Conservation (phyloP, 2,888 invertebrate species). For the Limenitis camilla region DNA sequence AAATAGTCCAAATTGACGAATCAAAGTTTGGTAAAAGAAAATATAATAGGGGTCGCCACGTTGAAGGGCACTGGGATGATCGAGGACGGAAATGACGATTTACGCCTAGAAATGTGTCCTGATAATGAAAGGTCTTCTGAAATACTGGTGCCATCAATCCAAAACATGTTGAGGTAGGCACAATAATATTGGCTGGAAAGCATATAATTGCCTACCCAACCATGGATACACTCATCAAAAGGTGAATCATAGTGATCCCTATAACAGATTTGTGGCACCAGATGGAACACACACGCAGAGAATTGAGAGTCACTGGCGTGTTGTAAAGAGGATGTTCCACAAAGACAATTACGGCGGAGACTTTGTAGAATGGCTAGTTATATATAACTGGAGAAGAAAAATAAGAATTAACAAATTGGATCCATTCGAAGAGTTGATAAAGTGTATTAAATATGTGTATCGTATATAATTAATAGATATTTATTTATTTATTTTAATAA, state of each 20-base stretch:
- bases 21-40: conserved; percentile 24
- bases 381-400: not conserved
- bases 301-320: not conserved
- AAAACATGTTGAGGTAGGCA: not conserved
- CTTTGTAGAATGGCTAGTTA: not conserved
- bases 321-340: not conserved
- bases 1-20: conserved; percentile 27
- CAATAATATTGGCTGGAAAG: not conserved
- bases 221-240: not conserved
- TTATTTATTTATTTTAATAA: no score
- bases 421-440: not conserved
- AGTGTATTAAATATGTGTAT: not conserved
- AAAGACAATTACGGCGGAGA: not conserved
- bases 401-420: not conserved
- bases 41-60: conserved; percentile 17
- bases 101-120: not conserved
- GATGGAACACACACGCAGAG: not conserved
- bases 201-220: not conserved
- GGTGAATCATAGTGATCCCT: not conserved
- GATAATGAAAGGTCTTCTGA: not conserved
- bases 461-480: no score
- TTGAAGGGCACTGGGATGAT: no score
- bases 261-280: not conserved
- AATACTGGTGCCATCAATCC: not conserved
- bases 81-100: not conserved